Evolutionary conservation across 1,140 invertebrate genomes (phyloP).

Genomic region (Homarus americanus): DNA sequence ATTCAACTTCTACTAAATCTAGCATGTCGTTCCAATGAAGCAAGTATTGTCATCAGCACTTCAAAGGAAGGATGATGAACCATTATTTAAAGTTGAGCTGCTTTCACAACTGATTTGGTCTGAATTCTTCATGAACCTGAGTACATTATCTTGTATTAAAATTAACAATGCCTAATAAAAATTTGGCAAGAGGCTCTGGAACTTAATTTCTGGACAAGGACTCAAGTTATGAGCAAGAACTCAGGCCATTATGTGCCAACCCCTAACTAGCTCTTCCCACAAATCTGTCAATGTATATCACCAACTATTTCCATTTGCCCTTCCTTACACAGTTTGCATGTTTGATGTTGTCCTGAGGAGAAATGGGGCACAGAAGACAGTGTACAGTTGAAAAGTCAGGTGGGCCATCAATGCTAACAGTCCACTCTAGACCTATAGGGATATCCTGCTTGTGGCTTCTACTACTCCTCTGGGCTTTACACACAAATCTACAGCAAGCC

Average conservation of each 20-base stretch:
- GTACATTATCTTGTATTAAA: constrained; percentile 1
- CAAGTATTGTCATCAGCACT: not conserved
- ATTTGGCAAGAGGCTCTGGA: not conserved
- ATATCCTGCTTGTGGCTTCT: not conserved
- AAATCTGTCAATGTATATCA: constrained; percentile 55
- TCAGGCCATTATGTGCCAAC: constrained; percentile 10
- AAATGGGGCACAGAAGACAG: constrained; percentile 69
- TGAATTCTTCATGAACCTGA: constrained; percentile 2
- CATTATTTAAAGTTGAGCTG: not conserved
- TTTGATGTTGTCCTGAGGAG: constrained; percentile 71
- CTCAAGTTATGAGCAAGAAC: not conserved
- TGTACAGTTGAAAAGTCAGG: constrained; percentile 64
- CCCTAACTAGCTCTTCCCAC: constrained; percentile 40
- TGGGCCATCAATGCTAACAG: constrained; percentile 63
- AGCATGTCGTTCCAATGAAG: constrained; percentile 7
- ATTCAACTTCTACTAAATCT: constrained; percentile 15
- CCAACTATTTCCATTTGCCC: constrained; percentile 51
- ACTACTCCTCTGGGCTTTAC: constrained; percentile 27
- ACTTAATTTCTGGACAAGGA: not conserved
- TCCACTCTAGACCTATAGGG: constrained; percentile 45
- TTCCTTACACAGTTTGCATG: constrained; percentile 70
- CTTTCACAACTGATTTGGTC: not conserved
- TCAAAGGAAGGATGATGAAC: not conserved
- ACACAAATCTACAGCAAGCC: constrained; percentile 52
- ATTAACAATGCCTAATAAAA: not conserved